phyloP scores from a whole-genome alignment of 1,140 invertebrate genomes.

The Drosophila quadrilineata region DNA sequence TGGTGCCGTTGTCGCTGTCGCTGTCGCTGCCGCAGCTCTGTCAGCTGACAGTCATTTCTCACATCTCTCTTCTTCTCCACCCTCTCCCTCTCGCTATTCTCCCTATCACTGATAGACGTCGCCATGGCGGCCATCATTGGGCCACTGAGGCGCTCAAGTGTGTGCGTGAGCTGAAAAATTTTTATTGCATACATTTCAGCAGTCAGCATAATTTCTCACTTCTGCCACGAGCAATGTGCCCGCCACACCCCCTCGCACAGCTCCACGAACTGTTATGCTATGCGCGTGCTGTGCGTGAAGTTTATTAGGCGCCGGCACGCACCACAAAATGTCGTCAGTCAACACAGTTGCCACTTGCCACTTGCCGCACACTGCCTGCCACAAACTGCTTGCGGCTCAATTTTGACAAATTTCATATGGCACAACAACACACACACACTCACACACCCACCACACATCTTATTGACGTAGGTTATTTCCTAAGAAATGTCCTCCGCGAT shows the following conservation, averaged over 20 bases:
- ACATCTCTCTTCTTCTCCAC: too few relatives aligned
- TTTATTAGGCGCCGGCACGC: constrained; percentile 65
- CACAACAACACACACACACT: too few relatives aligned
- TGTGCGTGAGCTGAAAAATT: constrained; percentile 76
- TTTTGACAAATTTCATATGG: constrained; percentile 23
- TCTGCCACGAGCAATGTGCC: constrained; percentile 32
- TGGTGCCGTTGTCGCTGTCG: constrained; percentile 2
- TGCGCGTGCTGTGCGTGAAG: constrained; percentile 49
- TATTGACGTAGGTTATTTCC: constrained; percentile 2
- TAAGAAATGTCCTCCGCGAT: too few relatives aligned
- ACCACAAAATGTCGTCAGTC: constrained; percentile 25
- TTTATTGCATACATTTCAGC: constrained; percentile 79
- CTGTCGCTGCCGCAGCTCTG: background rate
- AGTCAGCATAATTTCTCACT: constrained; percentile 78
- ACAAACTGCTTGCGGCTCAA: constrained; percentile 9
- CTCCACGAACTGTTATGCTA: background rate
- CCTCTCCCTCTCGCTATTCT: too few relatives aligned
- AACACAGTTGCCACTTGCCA: background rate
- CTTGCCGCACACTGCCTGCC: background rate
- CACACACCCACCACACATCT: too few relatives aligned
- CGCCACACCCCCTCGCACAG: too few relatives aligned
- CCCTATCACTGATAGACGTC: constrained; percentile 46
- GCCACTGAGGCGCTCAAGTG: constrained; percentile 19
- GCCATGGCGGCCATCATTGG: constrained; percentile 34
- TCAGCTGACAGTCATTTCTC: constrained; percentile 49